Evolutionary conservation across 92 coral and sea anemone species (phyloP), one percentile per base, ranked within the genome.

Genomic region (Parazoanthus atlanticus): DNA sequence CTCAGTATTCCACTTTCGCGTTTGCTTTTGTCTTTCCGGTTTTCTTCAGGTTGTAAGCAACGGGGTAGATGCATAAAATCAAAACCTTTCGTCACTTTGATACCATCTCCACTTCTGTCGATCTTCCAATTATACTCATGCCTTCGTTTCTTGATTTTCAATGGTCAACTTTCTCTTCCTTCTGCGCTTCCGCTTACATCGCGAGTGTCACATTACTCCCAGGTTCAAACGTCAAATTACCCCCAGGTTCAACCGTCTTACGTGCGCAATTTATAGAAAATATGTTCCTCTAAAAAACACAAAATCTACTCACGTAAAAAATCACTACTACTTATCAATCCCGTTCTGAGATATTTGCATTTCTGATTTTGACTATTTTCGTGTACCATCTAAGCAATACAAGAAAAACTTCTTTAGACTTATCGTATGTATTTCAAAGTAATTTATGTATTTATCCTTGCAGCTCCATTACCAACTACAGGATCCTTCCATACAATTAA

Each of bases 381-480:
- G 64, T 21, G 5, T 56, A 56, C 17, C 47, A 56, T 16, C 5
- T 1, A 56, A 7, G 25, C 3, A 56, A 56, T 56, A 56, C 65
- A 56, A 56, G 23, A 21, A 56, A 6, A 56, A 17, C 65, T 56
- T 7, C 9, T 9, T 46, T 46, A 46, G 6, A 11, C 49, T 10
- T 46, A 8, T 46, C 49, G 49, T 46, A 8, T 46, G 26, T 66
- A 17, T 21, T 66, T 21, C 25, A 69, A n/a, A 69, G 32, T 19
- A 69, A 69, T 69, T n/a, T 29, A 80, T 80, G 38, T 25, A 17
- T 54, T 30, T 32, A 23, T 56, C 7, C 34, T 56, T 30, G 82
- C 84, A 80, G 21, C 84, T 80, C 29, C 84, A 56, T 66, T 8
- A 56, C 23, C 72, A 6, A 16, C 72, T 13, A 29, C 84, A 54